These are phyloP conservation scores for Xylocopa sonorina DNA, from an alignment of 1,140 invertebrate species.

Conservation along the genomic window DNA sequence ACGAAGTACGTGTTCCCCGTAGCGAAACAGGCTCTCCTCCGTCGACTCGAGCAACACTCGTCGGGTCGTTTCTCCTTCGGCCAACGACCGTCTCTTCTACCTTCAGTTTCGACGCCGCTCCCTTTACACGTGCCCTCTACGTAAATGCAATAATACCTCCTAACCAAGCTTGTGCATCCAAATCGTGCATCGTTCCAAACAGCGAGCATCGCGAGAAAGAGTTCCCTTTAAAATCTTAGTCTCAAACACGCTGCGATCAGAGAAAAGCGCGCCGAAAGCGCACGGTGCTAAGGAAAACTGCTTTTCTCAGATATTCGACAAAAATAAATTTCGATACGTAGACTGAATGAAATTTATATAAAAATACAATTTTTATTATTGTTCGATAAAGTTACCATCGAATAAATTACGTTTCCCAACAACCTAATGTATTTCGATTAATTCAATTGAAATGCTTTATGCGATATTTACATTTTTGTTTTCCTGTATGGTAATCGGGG, in stretches of 20 bases:
- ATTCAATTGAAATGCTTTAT: too few species aligned
- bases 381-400: too few species aligned
- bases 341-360: too few species aligned
- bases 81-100: conserved; percentile 63
- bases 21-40: conserved; percentile 46
- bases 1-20: conserved; percentile 30
- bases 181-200: not conserved
- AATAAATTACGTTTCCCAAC: too few species aligned
- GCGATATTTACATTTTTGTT: too few species aligned
- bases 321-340: too few species aligned
- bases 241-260: not conserved
- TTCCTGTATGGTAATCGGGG: not conserved
- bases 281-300: too few species aligned
- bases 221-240: not conserved
- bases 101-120: conserved; percentile 51
- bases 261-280: not conserved
- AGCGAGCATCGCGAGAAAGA: not conserved
- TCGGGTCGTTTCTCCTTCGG: conserved; percentile 64
- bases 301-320: too few species aligned
- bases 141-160: conserved; percentile 33
- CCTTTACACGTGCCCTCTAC: conserved; percentile 46
- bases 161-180: not conserved
- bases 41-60: conserved; percentile 28
- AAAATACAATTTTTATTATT: too few species aligned
- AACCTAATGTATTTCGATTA: too few species aligned